These are phyloP conservation scores for Nephrotoma flavescens DNA, from an alignment of 2,888 invertebrate species.

Conservation along the genomic window DNA sequence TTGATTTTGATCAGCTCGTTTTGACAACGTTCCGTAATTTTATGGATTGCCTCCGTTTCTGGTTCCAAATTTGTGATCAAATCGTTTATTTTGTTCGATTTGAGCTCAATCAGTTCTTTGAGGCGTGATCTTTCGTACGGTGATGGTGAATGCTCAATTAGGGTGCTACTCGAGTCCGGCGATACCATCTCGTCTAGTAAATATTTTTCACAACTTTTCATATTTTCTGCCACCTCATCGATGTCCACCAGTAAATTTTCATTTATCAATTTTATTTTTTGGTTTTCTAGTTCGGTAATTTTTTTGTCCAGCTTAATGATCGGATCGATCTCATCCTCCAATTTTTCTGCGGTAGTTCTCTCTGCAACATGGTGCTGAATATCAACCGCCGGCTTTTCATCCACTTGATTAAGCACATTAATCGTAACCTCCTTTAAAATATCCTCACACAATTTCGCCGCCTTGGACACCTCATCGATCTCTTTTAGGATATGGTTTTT, in stretches of 20 bases:
- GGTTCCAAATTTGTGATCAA: conserved; percentile 36
- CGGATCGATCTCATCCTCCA: background rate
- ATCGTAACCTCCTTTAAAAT: conserved; percentile 29
- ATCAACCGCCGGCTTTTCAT: background rate
- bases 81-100: background rate
- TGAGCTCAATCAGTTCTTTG: background rate
- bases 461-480: conserved; percentile 34
- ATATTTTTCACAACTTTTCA: conserved; percentile 35
- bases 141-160: conserved; percentile 1
- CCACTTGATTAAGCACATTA: background rate
- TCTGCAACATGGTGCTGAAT: too few relatives aligned
- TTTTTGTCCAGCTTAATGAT: background rate
- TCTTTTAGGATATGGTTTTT: conserved; percentile 28
- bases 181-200: conserved; percentile 27
- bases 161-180: background rate
- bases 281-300: background rate
- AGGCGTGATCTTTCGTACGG: background rate
- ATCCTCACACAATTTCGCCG: conserved; percentile 35
- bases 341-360: background rate
- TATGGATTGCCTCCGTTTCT: conserved; percentile 36
- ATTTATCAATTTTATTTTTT: background rate
- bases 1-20: conserved; percentile 26
- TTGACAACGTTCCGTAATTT: conserved; percentile 35
- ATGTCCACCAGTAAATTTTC: conserved; percentile 21
- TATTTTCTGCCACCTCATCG: conserved; percentile 33